Evolutionary conservation across 2,888 invertebrate species (phyloP), one percentile per base, ranked within the genome.

Genomic region (Slavum lentiscoides): DNA sequence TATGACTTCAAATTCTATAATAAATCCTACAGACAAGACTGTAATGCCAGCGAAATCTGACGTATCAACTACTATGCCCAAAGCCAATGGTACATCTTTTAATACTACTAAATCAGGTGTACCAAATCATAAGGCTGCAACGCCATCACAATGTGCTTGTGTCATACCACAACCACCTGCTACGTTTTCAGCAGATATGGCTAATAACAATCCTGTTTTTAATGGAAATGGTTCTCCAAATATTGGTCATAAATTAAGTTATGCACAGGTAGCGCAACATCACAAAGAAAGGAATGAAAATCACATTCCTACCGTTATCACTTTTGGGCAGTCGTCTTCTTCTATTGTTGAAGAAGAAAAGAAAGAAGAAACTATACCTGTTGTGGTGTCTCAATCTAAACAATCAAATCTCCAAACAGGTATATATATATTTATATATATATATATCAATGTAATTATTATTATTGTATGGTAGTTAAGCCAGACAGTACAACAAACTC

Each of bases 181-280:
- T 58, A 55, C 58, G 6, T 72, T 80, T 72, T 80, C 80, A 23
- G 80, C 80, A 39, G 80, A 80, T 70, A 55, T 72, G 70, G 80
- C 64, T 37, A 80, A 80, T 23, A 80, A 80, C 23, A 80, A 80
- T 72, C 72, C 80, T n/a, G 39, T 80, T 43, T 39, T 80, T 43
- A 80, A 66, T 72, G 80, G 80, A 43, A 80, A 80, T 80, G 64
- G 70, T 43, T 64, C 81, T 11, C 61, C 77, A 58, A 80, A 69
- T 81, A 62, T 77, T 80, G 83, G 83, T 55, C 83, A 81, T 21
- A 86, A 88, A 83, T 87, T 91, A 85, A 91, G 91, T 85, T 91
- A 91, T 86, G 91, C 91, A 83, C 91, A 91, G 86, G 91, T 91
- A 82, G 91, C 91, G 61, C 91, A 91, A 85, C 90, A 90, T 85